A percentile compares a stretch with the other conserved stretches of the same genome.
phyloP scores from a whole-genome alignment of 2,113 vertebrate genomes.

The Cephalopholis sonnerati region DNA sequence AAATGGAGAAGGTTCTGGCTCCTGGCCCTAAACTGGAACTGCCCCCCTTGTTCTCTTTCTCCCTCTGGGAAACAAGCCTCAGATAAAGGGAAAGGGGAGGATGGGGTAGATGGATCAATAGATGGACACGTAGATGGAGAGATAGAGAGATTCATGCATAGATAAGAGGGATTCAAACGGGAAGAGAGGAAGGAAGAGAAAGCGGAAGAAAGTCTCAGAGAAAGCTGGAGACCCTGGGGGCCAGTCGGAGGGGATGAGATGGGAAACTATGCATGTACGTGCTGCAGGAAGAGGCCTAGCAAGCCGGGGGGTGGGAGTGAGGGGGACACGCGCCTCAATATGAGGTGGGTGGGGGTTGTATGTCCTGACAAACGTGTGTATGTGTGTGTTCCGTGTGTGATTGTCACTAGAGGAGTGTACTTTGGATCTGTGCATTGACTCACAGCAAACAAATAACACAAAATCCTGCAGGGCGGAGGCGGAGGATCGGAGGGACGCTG shows the following conservation, averaged over 20 bases:
- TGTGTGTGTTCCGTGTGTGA: conserved; percentile 47
- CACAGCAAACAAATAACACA: conserved; percentile 79
- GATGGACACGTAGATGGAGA: conserved; percentile 28
- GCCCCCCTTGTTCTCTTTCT: neutral
- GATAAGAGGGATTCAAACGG: conserved; percentile 36
- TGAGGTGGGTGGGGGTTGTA: neutral
- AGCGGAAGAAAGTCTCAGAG: conserved; percentile 44
- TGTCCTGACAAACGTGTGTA: conserved; percentile 30
- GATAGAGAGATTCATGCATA: conserved; percentile 37
- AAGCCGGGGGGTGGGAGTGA: conserved; percentile 42
- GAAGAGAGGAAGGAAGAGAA: conserved; percentile 43
- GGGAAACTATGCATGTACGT: conserved; percentile 83
- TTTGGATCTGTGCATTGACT: conserved; percentile 70
- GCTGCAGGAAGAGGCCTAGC: conserved; percentile 81
- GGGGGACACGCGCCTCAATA: conserved; percentile 46
- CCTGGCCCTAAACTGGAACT: conserved; percentile 53
- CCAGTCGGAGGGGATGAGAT: conserved; percentile 48
- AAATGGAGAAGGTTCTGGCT: conserved; percentile 75
- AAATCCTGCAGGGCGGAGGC: conserved; percentile 68
- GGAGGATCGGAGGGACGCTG: neutral
- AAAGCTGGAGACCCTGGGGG: conserved; percentile 52
- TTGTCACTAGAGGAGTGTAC: conserved; percentile 68
- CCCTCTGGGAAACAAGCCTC: conserved; percentile 23
- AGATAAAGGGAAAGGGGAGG: conserved; percentile 47
- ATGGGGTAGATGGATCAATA: conserved; percentile 45